Conservation (phyloP, 2,888 invertebrate species). For the Conops quadrifasciatus region DNA sequence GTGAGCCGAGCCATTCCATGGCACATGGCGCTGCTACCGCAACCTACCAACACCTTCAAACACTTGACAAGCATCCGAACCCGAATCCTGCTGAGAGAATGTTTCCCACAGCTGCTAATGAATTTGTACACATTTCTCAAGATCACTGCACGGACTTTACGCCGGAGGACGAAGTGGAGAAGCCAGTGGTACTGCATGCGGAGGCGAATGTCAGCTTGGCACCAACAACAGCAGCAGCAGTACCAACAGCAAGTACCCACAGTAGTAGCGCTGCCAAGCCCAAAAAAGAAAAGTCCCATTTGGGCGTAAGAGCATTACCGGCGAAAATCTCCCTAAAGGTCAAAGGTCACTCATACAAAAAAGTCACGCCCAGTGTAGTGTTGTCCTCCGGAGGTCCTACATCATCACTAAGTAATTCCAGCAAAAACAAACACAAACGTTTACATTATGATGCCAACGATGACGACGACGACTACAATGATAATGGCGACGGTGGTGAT, state of each 20-base stretch:
- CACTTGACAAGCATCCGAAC: conserved; percentile 34
- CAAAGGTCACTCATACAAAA: conserved; percentile 62
- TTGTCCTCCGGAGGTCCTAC: conserved; percentile 57
- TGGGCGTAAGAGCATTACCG: conserved; percentile 61
- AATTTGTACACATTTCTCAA: conserved; percentile 61
- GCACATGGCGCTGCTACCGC: not conserved
- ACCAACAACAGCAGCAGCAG: conserved; percentile 40
- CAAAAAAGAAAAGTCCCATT: conserved; percentile 62
- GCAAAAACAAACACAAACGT: conserved; percentile 58
- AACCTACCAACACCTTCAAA: conserved; percentile 11
- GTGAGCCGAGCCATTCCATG: conserved; percentile 2
- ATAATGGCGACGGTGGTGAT: conserved; percentile 41
- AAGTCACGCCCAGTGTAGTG: conserved; percentile 54
- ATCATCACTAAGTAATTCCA: conserved; percentile 51
- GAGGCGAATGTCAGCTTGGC: conserved; percentile 9
- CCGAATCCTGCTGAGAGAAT: conserved; percentile 40
- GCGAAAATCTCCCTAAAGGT: conserved; percentile 64
- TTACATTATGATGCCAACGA: conserved; percentile 56
- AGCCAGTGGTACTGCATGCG: conserved; percentile 57
- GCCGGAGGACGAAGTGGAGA: conserved; percentile 64
- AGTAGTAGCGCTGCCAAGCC: conserved; percentile 47
- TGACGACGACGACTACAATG: conserved; percentile 50
- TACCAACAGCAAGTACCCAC: conserved; percentile 20
- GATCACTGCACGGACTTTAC: conserved; percentile 62
- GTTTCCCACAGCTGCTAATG: conserved; percentile 62